Evolutionary conservation across 2,797 vertebrate genomes (phyloP), one percentile per base, ranked within the genome.

Genomic region (Chrysocyon brachyurus): DNA sequence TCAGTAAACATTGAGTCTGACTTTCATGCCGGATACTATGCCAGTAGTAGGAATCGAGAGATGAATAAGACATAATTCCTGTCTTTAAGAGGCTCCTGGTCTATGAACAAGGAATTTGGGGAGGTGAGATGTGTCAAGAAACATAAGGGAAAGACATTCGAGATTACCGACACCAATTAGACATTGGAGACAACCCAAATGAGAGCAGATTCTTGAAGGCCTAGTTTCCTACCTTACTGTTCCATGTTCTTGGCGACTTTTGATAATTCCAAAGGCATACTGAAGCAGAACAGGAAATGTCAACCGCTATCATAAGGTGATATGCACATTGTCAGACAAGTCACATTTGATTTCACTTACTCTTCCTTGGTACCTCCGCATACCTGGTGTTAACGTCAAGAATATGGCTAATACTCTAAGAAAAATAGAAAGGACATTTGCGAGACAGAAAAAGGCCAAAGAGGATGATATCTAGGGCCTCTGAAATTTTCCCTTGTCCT

Each of bases 191-290:
- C 11, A 87, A 46, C 54, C 87, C 54, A 97, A 36, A 57, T 36
- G 12, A 77, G 64, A 92, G 14, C 15, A 90, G 54, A 89, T 86
- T 63, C 26, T 97, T 64, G 28, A 96, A 97, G 49, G 21, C 31
- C 24, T 16, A 11, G 2, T 90, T 94, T 92, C 33, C 64, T 87
- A 72, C 12, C 21, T 93, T 81, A 16, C 24, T 91, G 4, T 64
- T 94, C 11, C 12, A 66, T 54, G 12, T 64, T 90, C 33, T 93
- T 64, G n/a, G 15, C 22, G 93, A n/a, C 21, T 93, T 94, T 94
- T 85, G 75, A 64, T 78, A 81, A 96, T 87, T 90, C 31, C 36
- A 95, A 83, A 95, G 19, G 22, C 28, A 85, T 24, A 57, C 17
- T 73, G 56, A 73, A 64, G 22, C 21, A 91, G 22, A n/a, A 36